phyloP scores from a whole-genome alignment of 2,888 invertebrate genomes.

The Dichetophora obliterata region DNA sequence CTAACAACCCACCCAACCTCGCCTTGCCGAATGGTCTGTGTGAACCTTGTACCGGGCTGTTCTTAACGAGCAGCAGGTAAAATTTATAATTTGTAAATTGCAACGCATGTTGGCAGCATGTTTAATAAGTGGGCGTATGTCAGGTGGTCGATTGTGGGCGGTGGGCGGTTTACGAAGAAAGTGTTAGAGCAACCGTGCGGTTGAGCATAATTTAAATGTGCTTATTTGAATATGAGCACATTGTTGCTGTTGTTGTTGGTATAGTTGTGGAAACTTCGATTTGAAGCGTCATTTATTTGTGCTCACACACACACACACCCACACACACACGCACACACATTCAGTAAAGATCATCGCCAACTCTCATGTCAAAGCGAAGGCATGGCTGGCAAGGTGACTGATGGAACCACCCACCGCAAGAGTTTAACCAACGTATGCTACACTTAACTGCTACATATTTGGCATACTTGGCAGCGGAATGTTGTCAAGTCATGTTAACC shows the following conservation, averaged over 20 bases:
- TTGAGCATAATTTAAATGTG: constrained; percentile 46
- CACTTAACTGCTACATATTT: constrained; percentile 43
- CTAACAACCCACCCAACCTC: not conserved
- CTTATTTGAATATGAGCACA: constrained; percentile 37
- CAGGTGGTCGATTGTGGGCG: not conserved
- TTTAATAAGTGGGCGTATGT: constrained; percentile 55
- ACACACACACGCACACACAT: too few species aligned
- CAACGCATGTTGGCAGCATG: constrained; percentile 59
- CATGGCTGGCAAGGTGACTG: not conserved
- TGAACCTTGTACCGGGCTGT: not conserved
- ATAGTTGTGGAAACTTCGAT: constrained; percentile 58
- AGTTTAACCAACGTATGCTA: not conserved
- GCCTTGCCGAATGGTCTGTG: not conserved
- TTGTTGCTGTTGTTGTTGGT: constrained; percentile 11
- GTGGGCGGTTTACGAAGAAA: not conserved
- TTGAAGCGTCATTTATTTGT: constrained; percentile 64
- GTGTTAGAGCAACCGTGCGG: constrained; percentile 48
- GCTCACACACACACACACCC: too few species aligned
- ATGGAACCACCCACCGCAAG: not conserved
- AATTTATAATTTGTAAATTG: constrained; percentile 66
- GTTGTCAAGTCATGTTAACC: constrained; percentile 65
- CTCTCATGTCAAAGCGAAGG: constrained; percentile 6
- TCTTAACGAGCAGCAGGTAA: constrained; percentile 57
- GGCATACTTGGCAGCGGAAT: constrained; percentile 62
- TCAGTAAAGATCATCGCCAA: constrained; percentile 30